A percentile compares a stretch with the other conserved stretches of the same genome.
Conservation (phyloP, 2,888 invertebrate species). For the Liopterus haemorrhoidalis region DNA sequence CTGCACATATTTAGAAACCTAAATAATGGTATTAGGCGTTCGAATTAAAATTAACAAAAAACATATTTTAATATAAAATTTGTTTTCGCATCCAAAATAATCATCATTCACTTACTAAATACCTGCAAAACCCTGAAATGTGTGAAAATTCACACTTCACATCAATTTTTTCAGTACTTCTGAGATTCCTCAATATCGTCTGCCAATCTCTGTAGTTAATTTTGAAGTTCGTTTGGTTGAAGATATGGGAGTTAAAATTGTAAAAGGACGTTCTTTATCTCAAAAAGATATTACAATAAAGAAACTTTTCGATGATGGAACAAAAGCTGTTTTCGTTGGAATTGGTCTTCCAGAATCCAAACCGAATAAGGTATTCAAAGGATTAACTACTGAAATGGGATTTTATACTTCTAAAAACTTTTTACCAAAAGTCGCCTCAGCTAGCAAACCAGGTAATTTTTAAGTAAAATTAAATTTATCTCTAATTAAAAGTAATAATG, state of each 20-base stretch:
- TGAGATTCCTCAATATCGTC: constrained; percentile 95
- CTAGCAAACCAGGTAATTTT: constrained; percentile 68
- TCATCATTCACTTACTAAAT: too few species aligned
- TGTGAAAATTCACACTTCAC: too few species aligned
- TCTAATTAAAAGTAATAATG: not conserved
- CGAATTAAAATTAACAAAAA: too few species aligned
- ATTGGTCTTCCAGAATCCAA: constrained; percentile 91
- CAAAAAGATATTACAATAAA: constrained; percentile 68
- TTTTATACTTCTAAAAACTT: constrained; percentile 95
- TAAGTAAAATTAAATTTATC: not conserved
- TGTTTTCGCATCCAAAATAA: too few species aligned
- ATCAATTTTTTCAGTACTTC: constrained; percentile 71
- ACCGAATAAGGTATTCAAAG: constrained; percentile 67
- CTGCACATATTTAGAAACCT: too few species aligned
- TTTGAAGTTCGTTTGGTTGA: constrained; percentile 88
- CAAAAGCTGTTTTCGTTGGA: constrained; percentile 76
- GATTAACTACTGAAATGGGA: constrained; percentile 70
- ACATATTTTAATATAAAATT: too few species aligned
- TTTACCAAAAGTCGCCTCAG: constrained; percentile 77
- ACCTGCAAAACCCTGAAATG: too few species aligned
- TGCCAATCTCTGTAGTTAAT: constrained; percentile 86
- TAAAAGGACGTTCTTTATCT: constrained; percentile 65
- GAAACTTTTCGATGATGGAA: constrained; percentile 61
- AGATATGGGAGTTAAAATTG: constrained; percentile 88
- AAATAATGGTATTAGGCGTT: too few species aligned